These are phyloP conservation scores for Trichosurus vulpecula DNA, from an alignment of 2,797 vertebrate species.

Conservation along the genomic window DNA sequence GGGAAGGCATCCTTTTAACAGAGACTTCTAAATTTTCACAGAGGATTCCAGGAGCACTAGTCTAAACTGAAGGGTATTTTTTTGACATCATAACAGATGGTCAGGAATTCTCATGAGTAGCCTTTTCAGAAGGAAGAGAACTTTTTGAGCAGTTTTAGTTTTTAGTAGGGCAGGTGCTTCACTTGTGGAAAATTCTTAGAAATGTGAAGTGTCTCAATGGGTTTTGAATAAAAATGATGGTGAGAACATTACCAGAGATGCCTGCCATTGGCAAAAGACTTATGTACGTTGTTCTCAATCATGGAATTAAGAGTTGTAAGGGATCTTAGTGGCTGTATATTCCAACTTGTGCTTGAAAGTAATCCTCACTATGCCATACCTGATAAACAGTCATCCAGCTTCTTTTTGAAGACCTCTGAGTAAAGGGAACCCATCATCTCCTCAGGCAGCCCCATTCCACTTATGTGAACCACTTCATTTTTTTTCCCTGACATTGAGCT, in stretches of 20 bases:
- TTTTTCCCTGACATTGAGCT: not conserved
- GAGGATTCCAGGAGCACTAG: slow-evolving; percentile 5
- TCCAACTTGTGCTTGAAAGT: not conserved
- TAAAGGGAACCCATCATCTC: not conserved
- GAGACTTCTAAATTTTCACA: slow-evolving; percentile 1
- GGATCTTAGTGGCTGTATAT: not conserved
- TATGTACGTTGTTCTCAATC: not conserved
- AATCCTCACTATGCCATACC: not conserved
- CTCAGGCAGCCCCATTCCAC: not conserved
- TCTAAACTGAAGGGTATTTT: not conserved
- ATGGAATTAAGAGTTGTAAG: not conserved
- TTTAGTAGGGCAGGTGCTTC: slow-evolving; percentile 1
- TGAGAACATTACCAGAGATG: not conserved
- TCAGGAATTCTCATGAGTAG: slow-evolving; percentile 16
- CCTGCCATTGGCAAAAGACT: not conserved
- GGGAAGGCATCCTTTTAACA: slow-evolving; percentile 24
- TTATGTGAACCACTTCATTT: not conserved
- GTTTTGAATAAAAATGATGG: slow-evolving; percentile 27
- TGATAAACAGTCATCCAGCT: not conserved
- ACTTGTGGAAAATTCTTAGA: slow-evolving; percentile 23
- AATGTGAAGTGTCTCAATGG: not conserved
- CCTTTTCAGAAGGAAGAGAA: not conserved
- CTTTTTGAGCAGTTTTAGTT: not conserved
- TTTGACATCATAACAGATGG: slow-evolving; percentile 29
- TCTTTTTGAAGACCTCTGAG: not conserved